phyloP scores from a whole-genome alignment of 2,888 invertebrate species.

The Brenthis ino region DNA sequence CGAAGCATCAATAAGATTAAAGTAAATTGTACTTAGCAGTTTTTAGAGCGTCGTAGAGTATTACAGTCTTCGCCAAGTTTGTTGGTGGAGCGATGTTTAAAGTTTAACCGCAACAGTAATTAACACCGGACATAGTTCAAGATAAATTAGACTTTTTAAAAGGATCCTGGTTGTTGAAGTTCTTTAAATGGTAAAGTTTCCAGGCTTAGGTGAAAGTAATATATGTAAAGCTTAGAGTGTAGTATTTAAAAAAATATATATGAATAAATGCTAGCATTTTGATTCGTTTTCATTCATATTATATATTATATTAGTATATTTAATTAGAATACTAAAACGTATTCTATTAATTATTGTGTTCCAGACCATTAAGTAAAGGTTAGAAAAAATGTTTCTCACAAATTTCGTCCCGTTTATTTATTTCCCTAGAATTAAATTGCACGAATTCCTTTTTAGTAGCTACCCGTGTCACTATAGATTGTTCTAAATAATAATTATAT shows the following conservation, averaged over 20 bases:
- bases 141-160: constrained; percentile 32
- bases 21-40: constrained; percentile 43
- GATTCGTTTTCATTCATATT: too few relatives aligned
- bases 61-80: constrained; percentile 30
- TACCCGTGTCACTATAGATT: too few relatives aligned
- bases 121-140: constrained; percentile 28
- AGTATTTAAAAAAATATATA: not conserved
- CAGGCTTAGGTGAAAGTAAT: not conserved
- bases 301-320: too few relatives aligned
- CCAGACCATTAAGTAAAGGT: too few relatives aligned
- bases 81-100: constrained; percentile 32
- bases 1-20: constrained; percentile 42
- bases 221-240: not conserved
- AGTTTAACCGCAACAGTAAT: constrained; percentile 31
- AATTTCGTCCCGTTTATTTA: too few relatives aligned
- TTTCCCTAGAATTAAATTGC: too few relatives aligned
- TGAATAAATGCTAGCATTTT: too few relatives aligned
- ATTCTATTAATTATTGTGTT: too few relatives aligned
- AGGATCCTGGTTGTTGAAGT: constrained; percentile 18
- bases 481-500: too few relatives aligned
- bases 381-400: too few relatives aligned
- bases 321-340: too few relatives aligned
- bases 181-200: constrained; percentile 16
- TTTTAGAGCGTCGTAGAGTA: constrained; percentile 40
- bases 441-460: too few relatives aligned